Evolutionary conservation across 2,113 vertebrate species (phyloP).

Genomic region (Pollachius pollachius): DNA sequence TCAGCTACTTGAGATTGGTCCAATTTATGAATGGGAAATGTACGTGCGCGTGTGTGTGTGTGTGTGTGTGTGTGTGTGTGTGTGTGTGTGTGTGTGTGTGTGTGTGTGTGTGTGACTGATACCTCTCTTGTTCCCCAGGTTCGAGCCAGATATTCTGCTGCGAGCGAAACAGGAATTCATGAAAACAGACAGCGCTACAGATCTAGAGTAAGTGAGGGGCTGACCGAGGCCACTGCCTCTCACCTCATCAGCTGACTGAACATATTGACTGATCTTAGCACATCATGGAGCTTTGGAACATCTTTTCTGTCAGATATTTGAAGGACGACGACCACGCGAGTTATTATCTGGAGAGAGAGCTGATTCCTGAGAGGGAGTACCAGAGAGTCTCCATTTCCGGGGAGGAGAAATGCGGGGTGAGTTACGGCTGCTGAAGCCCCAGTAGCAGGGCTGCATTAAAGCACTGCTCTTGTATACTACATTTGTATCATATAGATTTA

Average conservation of each 20-base stretch:
- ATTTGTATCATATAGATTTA: no score
- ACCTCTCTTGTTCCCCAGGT: constrained; percentile 69
- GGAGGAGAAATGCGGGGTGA: constrained; percentile 95
- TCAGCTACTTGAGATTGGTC: background rate
- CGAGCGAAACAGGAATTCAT: constrained; percentile 97
- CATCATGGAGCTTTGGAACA: background rate
- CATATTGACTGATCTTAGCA: background rate
- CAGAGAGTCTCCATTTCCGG: constrained; percentile 91
- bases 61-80: no score
- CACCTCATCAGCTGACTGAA: no score
- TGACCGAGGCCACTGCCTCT: background rate
- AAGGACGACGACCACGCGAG: constrained; percentile 79
- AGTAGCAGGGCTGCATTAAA: no score
- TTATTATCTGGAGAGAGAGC: constrained; percentile 72
- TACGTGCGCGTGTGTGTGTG: no score
- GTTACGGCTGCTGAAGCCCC: constrained; percentile 23
- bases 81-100: no score
- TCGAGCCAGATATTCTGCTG: constrained; percentile 95
- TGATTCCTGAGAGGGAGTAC: constrained; percentile 82
- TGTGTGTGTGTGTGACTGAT: no score
- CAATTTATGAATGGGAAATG: no score
- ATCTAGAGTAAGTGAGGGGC: constrained; percentile 87
- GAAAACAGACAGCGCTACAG: constrained; percentile 93
- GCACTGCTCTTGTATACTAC: no score
- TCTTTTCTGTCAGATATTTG: constrained; percentile 69